These are phyloP conservation scores for Takifugu bimaculatus DNA, from an alignment of 2,113 vertebrate genomes.

Conservation along the genomic window DNA sequence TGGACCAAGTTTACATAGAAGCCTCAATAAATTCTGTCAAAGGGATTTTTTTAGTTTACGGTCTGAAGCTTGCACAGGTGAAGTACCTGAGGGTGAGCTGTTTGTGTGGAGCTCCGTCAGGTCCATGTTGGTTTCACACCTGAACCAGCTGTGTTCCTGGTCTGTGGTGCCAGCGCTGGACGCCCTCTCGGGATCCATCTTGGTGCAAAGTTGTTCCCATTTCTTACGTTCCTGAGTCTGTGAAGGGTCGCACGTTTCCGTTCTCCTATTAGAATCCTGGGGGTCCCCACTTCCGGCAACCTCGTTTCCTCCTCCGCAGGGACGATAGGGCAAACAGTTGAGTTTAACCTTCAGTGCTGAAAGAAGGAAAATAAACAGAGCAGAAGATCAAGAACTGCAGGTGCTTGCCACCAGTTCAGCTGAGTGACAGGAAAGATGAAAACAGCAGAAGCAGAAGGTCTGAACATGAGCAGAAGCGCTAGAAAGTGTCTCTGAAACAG, in stretches of 20 bases:
- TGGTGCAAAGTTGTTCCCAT: constrained; percentile 28
- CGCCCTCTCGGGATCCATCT: constrained; percentile 4
- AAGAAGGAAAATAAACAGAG: constrained; percentile 23
- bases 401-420: constrained; percentile 29
- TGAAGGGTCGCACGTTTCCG: constrained; percentile 20
- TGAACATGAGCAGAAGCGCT: constrained; percentile 9
- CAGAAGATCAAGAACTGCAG: constrained; percentile 26
- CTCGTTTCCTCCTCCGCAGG: constrained; percentile 17
- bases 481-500: constrained; percentile 14
- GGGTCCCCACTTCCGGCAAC: neutral
- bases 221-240: constrained; percentile 4
- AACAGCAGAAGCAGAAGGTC: constrained; percentile 4
- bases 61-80: too few relatives aligned
- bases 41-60: neutral
- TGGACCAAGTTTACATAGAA: too few relatives aligned
- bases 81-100: constrained; percentile 48
- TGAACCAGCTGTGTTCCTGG: constrained; percentile 32
- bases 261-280: constrained; percentile 1
- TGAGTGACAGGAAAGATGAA: neutral
- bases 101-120: constrained; percentile 22
- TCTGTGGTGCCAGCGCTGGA: constrained; percentile 1
- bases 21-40: neutral
- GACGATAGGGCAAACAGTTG: constrained; percentile 47
- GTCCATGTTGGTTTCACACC: constrained; percentile 49
- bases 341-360: constrained; percentile 57